phyloP scores from a whole-genome alignment of 2,888 invertebrate genomes.

The Vesta saturnalis region DNA sequence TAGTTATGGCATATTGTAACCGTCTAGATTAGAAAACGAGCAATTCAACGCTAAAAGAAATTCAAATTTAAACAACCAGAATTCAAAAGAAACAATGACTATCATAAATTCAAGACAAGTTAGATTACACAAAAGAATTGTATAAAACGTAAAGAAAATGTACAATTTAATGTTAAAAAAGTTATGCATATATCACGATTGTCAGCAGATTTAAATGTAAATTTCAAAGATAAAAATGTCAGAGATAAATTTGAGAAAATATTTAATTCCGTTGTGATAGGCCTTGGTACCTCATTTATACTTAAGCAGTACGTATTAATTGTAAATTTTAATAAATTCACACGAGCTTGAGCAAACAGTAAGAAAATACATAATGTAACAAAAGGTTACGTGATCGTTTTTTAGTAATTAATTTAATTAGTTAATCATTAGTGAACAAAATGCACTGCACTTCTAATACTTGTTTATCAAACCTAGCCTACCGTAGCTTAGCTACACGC shows the following conservation, averaged over 20 bases:
- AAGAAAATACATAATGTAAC: too few species aligned
- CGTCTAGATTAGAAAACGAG: too few species aligned
- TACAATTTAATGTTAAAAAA: background rate
- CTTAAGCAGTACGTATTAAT: too few species aligned
- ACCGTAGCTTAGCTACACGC: background rate
- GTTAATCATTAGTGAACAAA: background rate
- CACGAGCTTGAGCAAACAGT: too few species aligned
- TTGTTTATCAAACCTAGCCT: background rate
- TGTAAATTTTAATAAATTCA: too few species aligned
- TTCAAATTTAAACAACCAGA: background rate
- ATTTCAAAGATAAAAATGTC: background rate
- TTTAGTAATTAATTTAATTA: too few species aligned
- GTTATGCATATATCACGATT: background rate
- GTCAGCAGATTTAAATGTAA: slow-evolving; percentile 1
- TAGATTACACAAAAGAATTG: background rate
- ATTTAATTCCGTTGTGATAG: too few species aligned
- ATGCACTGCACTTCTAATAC: background rate
- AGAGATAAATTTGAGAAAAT: background rate
- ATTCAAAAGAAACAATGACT: background rate
- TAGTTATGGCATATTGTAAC: too few species aligned
- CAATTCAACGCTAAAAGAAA: too few species aligned
- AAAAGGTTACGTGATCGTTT: too few species aligned
- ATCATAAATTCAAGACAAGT: background rate
- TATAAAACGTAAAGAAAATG: background rate
- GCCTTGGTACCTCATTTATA: too few species aligned